phyloP scores from a whole-genome alignment of 2,888 invertebrate genomes.

The Melipona beecheii region DNA sequence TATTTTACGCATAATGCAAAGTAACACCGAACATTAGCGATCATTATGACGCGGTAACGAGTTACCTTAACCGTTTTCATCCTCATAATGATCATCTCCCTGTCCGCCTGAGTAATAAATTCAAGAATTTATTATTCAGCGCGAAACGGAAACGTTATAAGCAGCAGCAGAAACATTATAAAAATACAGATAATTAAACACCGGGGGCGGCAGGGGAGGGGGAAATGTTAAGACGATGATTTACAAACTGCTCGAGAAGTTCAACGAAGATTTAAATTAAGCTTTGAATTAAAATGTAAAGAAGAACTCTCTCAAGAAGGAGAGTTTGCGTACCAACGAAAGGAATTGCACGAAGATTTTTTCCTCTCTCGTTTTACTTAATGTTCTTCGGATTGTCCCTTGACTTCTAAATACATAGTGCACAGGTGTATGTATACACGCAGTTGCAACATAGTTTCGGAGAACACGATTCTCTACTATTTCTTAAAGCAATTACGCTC shows the following conservation, averaged over 20 bases:
- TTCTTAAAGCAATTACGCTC: slow-evolving; percentile 46
- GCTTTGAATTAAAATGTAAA: neutral
- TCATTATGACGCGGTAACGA: slow-evolving; percentile 14
- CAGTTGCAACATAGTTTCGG: slow-evolving; percentile 17
- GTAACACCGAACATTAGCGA: slow-evolving; percentile 17
- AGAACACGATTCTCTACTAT: slow-evolving; percentile 24
- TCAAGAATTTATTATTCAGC: neutral
- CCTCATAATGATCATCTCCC: neutral
- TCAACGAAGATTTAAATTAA: neutral
- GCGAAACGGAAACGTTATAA: neutral
- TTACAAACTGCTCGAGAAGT: neutral
- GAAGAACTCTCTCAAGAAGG: neutral
- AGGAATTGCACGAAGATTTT: neutral
- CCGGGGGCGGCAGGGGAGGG: too few relatives aligned
- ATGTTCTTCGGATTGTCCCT: slow-evolving; percentile 11
- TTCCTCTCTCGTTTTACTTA: neutral
- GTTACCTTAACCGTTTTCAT: neutral
- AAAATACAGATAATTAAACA: too few relatives aligned
- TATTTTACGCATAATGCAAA: slow-evolving; percentile 22
- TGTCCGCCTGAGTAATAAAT: too few relatives aligned
- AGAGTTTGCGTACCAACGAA: neutral
- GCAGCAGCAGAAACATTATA: neutral
- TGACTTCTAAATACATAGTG: neutral
- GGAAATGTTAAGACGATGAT: neutral
- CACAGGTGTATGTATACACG: neutral